Evolutionary conservation across 2,888 invertebrate genomes (phyloP), one percentile per base, ranked within the genome.

Genomic region (Cataglyphis rosenhaueri): DNA sequence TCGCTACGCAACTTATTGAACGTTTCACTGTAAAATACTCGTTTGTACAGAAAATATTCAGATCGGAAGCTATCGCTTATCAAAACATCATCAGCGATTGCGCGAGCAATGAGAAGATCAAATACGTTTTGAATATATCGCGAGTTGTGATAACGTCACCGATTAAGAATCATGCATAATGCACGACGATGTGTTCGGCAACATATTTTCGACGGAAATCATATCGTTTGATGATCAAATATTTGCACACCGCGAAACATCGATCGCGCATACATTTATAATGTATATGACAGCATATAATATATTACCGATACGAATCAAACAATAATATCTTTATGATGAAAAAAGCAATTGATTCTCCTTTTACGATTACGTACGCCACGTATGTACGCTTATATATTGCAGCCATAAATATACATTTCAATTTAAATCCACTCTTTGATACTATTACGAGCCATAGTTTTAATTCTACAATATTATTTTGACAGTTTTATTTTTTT

Each of bases 131-230:
- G 5, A 8, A 35, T 29, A 2, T 44, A 41, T 66, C 8, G 15
- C 3, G 18, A 66, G 29, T 55, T 48, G n/a, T 57, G 76, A 66
- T 55, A 57, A 82, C 12, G 15, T 59, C 64, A 38, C 29, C 29
- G 62, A 78, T 64, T 75, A 81, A 79, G 64, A 73, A 62, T 81
- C 52, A 44, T 4, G 59, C 44, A 79, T 79, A 78, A 76, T 21
- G 21, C 32, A 21, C 4, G 25, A 44, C 35, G 68, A 61, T 57
- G n/a, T 52, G n/a, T n/a, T 52, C 52, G 52, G 21, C 52, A 21
- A 21, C 12, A 44, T 71, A 71, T 70, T 71, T 79, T 79, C 35
- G 59, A 44, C 32, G 44, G 59, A 25, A 61, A 59, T 21, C n/a
- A 8, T 70, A 48, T 79, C n/a, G 71, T 55, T 75, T 62, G 62